phyloP scores from a whole-genome alignment of 1,140 invertebrate species.

The Drosophila takahashii region DNA sequence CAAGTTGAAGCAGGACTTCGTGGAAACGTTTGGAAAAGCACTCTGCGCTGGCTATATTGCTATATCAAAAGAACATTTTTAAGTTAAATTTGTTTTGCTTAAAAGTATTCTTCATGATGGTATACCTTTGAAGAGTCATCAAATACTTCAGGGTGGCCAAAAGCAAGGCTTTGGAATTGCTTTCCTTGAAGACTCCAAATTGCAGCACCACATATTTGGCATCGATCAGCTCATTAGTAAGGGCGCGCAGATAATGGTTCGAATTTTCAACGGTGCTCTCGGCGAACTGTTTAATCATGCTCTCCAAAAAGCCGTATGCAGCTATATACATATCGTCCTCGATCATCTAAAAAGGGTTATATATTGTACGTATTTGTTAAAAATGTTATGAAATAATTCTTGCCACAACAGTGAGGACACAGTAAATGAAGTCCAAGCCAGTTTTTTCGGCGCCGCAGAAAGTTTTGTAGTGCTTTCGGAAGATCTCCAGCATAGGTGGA shows the following conservation, averaged over 20 bases:
- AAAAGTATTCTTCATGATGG: no score
- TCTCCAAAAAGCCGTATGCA: conserved; percentile 37
- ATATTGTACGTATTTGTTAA: not conserved
- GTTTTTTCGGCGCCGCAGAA: conserved; percentile 36
- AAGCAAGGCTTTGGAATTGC: conserved; percentile 22
- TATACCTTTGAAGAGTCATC: conserved; percentile 44
- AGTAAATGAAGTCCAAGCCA: conserved; percentile 49
- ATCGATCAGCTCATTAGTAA: conserved; percentile 51
- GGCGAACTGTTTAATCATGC: conserved; percentile 39
- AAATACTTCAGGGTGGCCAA: conserved; percentile 46
- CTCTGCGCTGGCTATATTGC: conserved; percentile 49
- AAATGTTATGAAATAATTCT: not conserved
- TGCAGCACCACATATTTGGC: conserved; percentile 47
- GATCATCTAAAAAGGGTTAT: conserved; percentile 28
- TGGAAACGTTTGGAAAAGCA: conserved; percentile 47
- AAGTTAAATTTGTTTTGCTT: no score
- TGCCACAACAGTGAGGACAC: conserved; percentile 31
- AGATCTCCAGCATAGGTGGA: conserved; percentile 54
- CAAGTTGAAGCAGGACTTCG: conserved; percentile 41
- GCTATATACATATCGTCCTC: conserved; percentile 12
- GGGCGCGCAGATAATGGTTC: conserved; percentile 34
- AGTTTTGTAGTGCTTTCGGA: conserved; percentile 24
- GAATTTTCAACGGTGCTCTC: conserved; percentile 3
- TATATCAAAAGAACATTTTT: not conserved
- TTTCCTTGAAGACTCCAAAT: conserved; percentile 30